phyloP scores from a whole-genome alignment of 2,888 invertebrate species.

The Caenorhabditis uteleia region DNA sequence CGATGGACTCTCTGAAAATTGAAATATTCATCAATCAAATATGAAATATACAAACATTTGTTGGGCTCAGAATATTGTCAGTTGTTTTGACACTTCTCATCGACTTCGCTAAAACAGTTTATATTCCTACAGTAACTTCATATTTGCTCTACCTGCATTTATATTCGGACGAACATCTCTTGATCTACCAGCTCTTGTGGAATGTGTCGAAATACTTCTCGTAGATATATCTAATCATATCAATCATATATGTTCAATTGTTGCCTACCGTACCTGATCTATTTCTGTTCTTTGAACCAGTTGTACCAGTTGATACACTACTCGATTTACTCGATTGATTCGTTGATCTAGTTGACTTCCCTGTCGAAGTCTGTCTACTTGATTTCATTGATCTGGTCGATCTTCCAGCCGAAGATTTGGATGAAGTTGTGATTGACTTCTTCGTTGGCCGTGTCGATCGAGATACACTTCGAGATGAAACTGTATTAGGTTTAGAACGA shows the following conservation, averaged over 20 bases:
- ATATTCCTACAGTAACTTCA: too few species aligned
- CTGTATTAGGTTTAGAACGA: too few species aligned
- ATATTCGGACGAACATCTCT: too few species aligned
- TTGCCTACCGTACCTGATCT: too few species aligned
- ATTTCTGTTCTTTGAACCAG: not conserved
- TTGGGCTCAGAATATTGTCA: constrained; percentile 21
- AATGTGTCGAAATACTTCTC: too few species aligned
- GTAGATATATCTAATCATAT: too few species aligned
- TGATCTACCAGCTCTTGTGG: too few species aligned
- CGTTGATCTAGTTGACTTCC: constrained; percentile 4
- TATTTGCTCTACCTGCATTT: too few species aligned
- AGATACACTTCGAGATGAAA: too few species aligned
- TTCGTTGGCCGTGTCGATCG: too few species aligned
- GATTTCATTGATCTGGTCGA: not conserved
- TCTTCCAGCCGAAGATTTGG: not conserved
- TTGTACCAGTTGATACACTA: too few species aligned
- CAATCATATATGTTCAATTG: too few species aligned
- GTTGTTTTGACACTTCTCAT: constrained; percentile 1
- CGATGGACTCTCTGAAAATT: constrained; percentile 12
- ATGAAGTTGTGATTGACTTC: not conserved
- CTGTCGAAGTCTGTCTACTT: not conserved
- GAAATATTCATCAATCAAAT: not conserved
- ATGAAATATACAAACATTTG: constrained; percentile 12
- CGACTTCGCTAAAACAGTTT: constrained; percentile 1
- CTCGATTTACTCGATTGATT: constrained; percentile 3